Conservation (phyloP, 2,888 invertebrate genomes). For the Yponomeuta cagnagella region DNA sequence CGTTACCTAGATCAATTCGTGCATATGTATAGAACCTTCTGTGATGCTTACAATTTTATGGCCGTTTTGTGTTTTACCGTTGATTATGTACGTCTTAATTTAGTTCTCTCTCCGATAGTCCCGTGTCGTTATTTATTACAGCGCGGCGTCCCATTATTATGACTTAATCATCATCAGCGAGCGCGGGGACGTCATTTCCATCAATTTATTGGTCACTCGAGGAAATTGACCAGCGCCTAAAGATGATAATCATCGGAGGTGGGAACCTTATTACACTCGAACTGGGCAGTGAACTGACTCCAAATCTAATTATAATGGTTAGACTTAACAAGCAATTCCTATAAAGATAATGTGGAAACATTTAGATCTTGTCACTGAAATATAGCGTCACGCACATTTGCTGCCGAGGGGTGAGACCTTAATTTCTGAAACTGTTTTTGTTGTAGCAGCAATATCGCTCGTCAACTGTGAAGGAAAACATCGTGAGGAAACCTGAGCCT, state of each 20-base stretch:
- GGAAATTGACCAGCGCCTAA: neutral
- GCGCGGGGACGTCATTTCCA: neutral
- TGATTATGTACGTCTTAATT: neutral
- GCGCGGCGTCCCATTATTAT: neutral
- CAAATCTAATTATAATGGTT: neutral
- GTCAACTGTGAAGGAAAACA: no score
- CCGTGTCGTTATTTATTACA: neutral
- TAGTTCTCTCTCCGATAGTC: neutral
- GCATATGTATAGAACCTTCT: neutral
- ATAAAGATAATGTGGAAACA: neutral
- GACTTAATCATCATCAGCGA: constrained; percentile 1
- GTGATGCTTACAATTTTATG: neutral
- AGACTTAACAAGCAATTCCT: neutral
- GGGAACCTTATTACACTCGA: neutral
- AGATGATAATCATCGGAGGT: neutral
- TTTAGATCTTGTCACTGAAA: neutral
- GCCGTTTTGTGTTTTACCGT: neutral
- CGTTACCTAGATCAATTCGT: no score
- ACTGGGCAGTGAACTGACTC: neutral
- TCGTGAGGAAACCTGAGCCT: no score
- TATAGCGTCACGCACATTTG: neutral
- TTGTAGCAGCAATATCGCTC: no score
- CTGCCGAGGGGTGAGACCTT: neutral
- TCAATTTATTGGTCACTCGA: constrained; percentile 4
- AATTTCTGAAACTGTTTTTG: no score